A percentile compares a stretch with the other conserved stretches of the same genome.
phyloP scores from a whole-genome alignment of 2,888 invertebrate species.

The Lapara coniferarum region DNA sequence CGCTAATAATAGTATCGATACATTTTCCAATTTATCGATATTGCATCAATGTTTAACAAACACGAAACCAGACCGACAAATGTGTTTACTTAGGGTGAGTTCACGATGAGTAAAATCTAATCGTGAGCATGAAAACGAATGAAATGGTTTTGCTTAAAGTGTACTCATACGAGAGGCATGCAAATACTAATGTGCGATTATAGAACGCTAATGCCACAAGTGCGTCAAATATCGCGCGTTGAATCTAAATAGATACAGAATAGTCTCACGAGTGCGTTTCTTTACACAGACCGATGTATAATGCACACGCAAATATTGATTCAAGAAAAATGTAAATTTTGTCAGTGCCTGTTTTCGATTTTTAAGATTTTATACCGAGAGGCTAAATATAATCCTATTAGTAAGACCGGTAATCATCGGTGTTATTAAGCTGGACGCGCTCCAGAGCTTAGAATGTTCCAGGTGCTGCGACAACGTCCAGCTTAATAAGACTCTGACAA shows the following conservation, averaged over 20 bases:
- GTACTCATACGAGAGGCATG: background rate
- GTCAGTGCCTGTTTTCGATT: background rate
- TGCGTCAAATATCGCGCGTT: constrained; percentile 5
- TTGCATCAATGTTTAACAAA: background rate
- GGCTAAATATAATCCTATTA: no score
- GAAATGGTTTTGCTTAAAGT: background rate
- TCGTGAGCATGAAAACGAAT: background rate
- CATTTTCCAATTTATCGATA: background rate
- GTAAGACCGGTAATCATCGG: no score
- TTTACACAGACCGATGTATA: constrained; percentile 5
- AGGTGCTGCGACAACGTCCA: no score
- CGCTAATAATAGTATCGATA: background rate
- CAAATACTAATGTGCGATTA: constrained; percentile 14
- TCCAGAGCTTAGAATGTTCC: no score
- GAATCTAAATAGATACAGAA: constrained; percentile 12
- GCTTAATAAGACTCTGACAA: no score
- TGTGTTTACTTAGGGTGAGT: background rate
- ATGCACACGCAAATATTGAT: constrained; percentile 11
- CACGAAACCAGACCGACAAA: background rate
- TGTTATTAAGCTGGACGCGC: no score
- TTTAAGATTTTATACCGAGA: no score
- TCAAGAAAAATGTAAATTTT: background rate
- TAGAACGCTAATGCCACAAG: background rate
- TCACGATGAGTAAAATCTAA: constrained; percentile 10
- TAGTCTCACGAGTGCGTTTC: background rate